Conservation (phyloP, 2,888 invertebrate species). For the Drosophila cracens region DNA sequence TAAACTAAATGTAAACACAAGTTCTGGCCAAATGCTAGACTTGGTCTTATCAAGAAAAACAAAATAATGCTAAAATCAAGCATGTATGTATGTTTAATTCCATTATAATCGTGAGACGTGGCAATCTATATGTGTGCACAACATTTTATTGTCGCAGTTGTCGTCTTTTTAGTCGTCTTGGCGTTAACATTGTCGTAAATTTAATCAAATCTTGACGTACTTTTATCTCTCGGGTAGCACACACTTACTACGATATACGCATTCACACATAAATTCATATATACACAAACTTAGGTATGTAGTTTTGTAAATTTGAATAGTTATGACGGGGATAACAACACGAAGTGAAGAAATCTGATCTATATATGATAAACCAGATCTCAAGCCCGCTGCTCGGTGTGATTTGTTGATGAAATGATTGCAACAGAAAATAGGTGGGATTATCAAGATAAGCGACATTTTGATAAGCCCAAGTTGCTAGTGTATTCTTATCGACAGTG, state of each 20-base stretch:
- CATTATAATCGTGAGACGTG: conserved; percentile 13
- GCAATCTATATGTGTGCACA: conserved; percentile 58
- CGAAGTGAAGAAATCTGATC: conserved; percentile 5
- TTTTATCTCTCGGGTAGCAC: conserved; percentile 32
- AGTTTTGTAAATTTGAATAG: conserved; percentile 19
- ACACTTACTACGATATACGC: conserved; percentile 8
- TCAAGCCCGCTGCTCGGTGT: background rate
- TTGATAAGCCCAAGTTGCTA: conserved; percentile 9
- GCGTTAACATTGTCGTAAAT: conserved; percentile 72
- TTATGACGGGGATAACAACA: background rate
- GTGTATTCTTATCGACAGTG: background rate
- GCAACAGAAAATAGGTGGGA: conserved; percentile 26
- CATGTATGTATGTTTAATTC: background rate
- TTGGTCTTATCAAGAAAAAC: background rate
- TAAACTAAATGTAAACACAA: background rate
- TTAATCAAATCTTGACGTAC: conserved; percentile 70
- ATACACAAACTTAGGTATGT: background rate
- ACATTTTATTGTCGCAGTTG: conserved; percentile 45
- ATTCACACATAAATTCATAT: background rate
- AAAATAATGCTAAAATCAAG: background rate
- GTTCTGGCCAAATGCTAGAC: background rate
- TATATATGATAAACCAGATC: conserved; percentile 21
- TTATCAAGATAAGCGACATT: conserved; percentile 33
- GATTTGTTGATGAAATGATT: conserved; percentile 51
- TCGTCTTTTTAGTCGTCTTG: conserved; percentile 36